These are phyloP conservation scores for Aptenodytes forsteri DNA, from an alignment of 2,113 vertebrate genomes.

Conservation along the genomic window DNA sequence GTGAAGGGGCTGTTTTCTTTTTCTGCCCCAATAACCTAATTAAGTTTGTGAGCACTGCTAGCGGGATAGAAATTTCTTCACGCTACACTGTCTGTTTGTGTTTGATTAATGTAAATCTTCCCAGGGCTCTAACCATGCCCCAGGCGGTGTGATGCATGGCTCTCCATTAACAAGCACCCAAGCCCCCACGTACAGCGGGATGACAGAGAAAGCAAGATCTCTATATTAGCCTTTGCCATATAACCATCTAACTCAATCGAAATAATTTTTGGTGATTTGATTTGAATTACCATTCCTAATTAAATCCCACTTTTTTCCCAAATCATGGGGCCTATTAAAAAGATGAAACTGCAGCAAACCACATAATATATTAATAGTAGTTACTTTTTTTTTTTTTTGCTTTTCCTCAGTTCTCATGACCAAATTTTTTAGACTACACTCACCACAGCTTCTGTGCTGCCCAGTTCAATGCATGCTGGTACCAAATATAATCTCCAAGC, in stretches of 20 bases:
- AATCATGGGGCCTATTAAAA: neutral
- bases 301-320: neutral
- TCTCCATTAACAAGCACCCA: slow-evolving; percentile 27
- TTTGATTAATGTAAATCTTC: slow-evolving; percentile 76
- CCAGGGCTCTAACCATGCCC: slow-evolving; percentile 57
- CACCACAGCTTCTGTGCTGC: neutral
- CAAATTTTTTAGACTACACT: neutral
- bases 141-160: slow-evolving; percentile 49
- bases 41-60: slow-evolving; percentile 62
- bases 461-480: neutral
- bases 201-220: neutral
- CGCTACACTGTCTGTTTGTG: slow-evolving; percentile 75
- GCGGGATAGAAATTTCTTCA: slow-evolving; percentile 77
- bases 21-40: slow-evolving; percentile 80
- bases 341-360: neutral
- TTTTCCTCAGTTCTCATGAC: neutral
- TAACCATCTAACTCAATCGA: neutral
- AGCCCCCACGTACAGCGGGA: neutral
- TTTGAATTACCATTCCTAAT: neutral
- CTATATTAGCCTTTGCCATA: neutral
- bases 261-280: neutral
- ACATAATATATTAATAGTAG: neutral
- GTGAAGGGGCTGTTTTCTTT: slow-evolving; percentile 59
- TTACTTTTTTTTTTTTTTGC: neutral
- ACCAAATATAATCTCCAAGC: slow-evolving; percentile 17